A percentile compares a stretch with the other conserved stretches of the same genome.
Conservation (phyloP, 2,888 invertebrate genomes). For the Gymnosoma rotundatum region DNA sequence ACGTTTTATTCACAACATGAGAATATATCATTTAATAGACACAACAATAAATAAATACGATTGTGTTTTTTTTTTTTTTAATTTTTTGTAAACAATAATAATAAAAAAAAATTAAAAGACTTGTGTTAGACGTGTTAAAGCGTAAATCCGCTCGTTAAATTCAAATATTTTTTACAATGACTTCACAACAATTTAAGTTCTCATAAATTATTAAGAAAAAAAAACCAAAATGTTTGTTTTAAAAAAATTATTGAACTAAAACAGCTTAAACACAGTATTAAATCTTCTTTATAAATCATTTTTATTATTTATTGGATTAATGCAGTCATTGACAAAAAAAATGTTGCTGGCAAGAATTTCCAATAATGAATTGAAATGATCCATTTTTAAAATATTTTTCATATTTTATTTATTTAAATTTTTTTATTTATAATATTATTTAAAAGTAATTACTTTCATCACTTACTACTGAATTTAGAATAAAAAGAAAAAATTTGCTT, state of each 20-base stretch:
- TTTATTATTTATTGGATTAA: too few species aligned
- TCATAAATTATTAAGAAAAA: constrained; percentile 9
- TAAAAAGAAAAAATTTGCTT: too few species aligned
- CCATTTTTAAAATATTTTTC: too few species aligned
- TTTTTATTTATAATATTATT: too few species aligned
- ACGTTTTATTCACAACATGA: constrained; percentile 1
- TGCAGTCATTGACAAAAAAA: too few species aligned
- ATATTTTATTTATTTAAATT: too few species aligned
- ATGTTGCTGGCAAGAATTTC: too few species aligned
- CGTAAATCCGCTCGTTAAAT: constrained; percentile 35
- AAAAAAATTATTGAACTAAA: not conserved
- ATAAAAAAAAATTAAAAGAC: not conserved
- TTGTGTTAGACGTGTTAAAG: constrained; percentile 10
- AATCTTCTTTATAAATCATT: too few species aligned
- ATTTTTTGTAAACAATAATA: not conserved
- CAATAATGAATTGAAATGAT: too few species aligned
- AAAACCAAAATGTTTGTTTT: not conserved
- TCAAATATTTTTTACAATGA: not conserved
- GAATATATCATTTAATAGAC: constrained; percentile 1
- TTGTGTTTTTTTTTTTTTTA: not conserved
- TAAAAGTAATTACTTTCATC: too few species aligned
- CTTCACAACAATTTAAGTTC: constrained; percentile 1
- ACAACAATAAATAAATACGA: not conserved
- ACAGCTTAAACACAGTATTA: too few species aligned
- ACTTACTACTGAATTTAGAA: too few species aligned